These are phyloP conservation scores for Cheilosia urbana DNA, from an alignment of 2,888 invertebrate genomes.

Conservation along the genomic window DNA sequence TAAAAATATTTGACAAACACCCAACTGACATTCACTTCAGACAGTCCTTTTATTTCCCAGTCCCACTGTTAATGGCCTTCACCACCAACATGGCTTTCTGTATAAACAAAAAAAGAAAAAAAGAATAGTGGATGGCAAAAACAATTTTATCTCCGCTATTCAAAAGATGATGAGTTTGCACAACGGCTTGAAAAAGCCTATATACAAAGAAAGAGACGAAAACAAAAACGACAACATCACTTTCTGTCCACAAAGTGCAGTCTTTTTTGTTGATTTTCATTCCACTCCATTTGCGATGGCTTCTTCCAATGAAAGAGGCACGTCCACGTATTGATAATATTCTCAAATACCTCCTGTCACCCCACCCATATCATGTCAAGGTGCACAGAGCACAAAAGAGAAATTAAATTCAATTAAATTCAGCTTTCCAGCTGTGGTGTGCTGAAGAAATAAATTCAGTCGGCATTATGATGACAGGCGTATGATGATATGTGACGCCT, in stretches of 20 bases:
- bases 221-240: constrained; percentile 50
- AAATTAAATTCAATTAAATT: constrained; percentile 71
- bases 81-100: constrained; percentile 18
- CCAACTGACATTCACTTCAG: background rate
- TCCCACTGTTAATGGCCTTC: constrained; percentile 62
- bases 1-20: background rate
- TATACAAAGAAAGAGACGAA: constrained; percentile 30
- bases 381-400: constrained; percentile 68
- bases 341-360: constrained; percentile 17
- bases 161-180: constrained; percentile 72
- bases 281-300: constrained; percentile 65
- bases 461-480: background rate
- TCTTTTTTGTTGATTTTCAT: constrained; percentile 31
- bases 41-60: constrained; percentile 4
- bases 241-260: constrained; percentile 57
- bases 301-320: constrained; percentile 42
- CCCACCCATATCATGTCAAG: constrained; percentile 50
- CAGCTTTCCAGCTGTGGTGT: constrained; percentile 45
- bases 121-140: constrained; percentile 1
- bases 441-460: constrained; percentile 19
- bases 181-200: constrained; percentile 53
- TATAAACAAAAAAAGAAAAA: constrained; percentile 6
- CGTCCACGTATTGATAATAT: constrained; percentile 52
- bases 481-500: background rate
- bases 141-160: constrained; percentile 42